Conservation (phyloP, 2,888 invertebrate species). For the Mechanitis mazaeus region DNA sequence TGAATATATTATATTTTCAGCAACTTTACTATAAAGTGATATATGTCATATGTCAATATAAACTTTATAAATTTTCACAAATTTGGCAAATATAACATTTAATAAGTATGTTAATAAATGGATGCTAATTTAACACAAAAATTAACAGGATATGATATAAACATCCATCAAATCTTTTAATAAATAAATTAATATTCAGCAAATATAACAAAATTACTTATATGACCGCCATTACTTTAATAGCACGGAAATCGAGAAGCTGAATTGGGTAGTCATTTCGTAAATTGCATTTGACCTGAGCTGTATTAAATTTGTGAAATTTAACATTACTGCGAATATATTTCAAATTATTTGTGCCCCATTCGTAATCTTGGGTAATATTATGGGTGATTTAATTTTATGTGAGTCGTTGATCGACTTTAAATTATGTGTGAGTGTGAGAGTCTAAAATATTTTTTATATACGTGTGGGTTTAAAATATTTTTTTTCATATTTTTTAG, state of each 20-base stretch:
- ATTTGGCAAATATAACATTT: too few species aligned
- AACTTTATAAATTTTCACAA: too few species aligned
- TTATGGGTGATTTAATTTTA: constrained; percentile 28
- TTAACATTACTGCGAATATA: constrained; percentile 27
- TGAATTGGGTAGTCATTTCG: constrained; percentile 38
- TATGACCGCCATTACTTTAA: constrained; percentile 17
- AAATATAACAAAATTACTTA: neutral
- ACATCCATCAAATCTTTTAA: constrained; percentile 5
- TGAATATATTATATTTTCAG: too few species aligned
- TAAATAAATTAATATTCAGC: neutral
- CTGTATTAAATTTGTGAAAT: constrained; percentile 39
- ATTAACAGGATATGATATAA: constrained; percentile 2
- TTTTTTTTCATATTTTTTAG: neutral
- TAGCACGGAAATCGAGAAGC: constrained; percentile 30
- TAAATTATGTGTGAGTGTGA: neutral
- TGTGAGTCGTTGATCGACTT: constrained; percentile 11
- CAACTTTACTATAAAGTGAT: too few species aligned
- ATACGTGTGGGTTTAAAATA: neutral
- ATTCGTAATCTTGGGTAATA: constrained; percentile 29
- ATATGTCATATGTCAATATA: too few species aligned
- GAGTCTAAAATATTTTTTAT: neutral
- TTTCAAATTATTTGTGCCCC: constrained; percentile 30
- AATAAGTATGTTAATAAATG: too few species aligned
- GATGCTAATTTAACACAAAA: too few species aligned
- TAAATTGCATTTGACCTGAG: constrained; percentile 35